A percentile compares a stretch with the other conserved stretches of the same genome.
These are phyloP conservation scores for Hanleya hanleyi DNA, from an alignment of 2,888 invertebrate species.

Conservation along the genomic window DNA sequence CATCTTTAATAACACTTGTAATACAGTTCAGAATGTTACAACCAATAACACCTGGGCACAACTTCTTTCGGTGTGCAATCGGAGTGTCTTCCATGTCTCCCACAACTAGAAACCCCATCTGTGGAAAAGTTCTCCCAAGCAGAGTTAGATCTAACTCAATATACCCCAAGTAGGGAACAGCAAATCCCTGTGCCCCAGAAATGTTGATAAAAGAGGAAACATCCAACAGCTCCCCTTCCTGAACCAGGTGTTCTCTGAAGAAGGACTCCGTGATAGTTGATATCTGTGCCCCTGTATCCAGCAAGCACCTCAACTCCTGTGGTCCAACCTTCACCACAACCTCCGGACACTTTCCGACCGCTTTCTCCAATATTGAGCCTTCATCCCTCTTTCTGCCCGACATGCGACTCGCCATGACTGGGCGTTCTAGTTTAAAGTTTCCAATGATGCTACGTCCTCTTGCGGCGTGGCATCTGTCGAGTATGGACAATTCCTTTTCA, in stretches of 20 bases:
- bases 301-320: neutral
- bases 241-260: neutral
- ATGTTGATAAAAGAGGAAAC: neutral
- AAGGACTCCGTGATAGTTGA: neutral
- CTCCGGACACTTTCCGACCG: too few relatives aligned
- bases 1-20: neutral
- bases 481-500: neutral
- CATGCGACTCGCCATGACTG: too few relatives aligned
- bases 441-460: too few relatives aligned
- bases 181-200: slow-evolving; percentile 4
- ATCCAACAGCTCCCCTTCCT: neutral
- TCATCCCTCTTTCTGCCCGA: too few relatives aligned
- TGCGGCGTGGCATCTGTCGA: too few relatives aligned
- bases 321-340: too few relatives aligned
- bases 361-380: too few relatives aligned
- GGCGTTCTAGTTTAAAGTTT: too few relatives aligned
- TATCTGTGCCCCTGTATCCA: slow-evolving; percentile 2
- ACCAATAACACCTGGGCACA: slow-evolving; percentile 27
- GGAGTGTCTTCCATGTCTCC: slow-evolving; percentile 10
- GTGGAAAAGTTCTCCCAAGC: slow-evolving; percentile 3
- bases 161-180: slow-evolving; percentile 18
- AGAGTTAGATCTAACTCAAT: slow-evolving; percentile 15
- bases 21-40: slow-evolving; percentile 18
- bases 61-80: slow-evolving; percentile 8
- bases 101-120: slow-evolving; percentile 25